phyloP scores from a whole-genome alignment of 2,888 invertebrate species.

The Mimachlamys varia region DNA sequence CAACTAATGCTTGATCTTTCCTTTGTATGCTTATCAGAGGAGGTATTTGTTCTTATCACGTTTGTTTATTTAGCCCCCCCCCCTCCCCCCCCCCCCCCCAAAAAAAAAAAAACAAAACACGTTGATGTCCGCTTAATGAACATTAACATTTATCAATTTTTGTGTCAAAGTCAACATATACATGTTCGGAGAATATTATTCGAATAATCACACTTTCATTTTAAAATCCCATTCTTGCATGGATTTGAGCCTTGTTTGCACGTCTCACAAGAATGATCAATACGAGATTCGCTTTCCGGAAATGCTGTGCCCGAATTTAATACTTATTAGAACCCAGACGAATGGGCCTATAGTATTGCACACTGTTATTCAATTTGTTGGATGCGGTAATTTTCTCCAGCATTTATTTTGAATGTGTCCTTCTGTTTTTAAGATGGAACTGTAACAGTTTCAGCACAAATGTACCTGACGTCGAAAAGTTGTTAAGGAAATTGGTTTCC shows the following conservation, averaged over 20 bases:
- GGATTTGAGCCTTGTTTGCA: background rate
- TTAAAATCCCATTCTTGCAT: background rate
- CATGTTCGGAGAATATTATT: background rate
- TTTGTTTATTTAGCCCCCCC: too few species aligned
- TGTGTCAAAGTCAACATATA: too few species aligned
- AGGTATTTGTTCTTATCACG: too few species aligned
- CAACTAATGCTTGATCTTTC: too few species aligned
- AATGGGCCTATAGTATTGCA: too few species aligned
- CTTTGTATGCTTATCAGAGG: too few species aligned
- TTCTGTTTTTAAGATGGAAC: background rate
- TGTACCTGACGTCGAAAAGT: background rate
- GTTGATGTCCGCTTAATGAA: too few species aligned
- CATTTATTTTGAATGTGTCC: background rate
- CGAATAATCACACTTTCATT: background rate
- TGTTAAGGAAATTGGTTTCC: background rate
- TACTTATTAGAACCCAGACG: background rate
- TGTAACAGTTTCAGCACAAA: background rate
- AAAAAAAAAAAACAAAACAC: too few species aligned
- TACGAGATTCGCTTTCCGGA: background rate
- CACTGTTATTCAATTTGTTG: background rate
- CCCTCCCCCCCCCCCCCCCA: too few species aligned
- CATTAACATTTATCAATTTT: too few species aligned
- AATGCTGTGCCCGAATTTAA: background rate
- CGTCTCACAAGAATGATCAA: background rate
- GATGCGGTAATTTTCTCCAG: background rate